These are phyloP conservation scores for Empidonax alnorum DNA, from an alignment of 2,113 vertebrate genomes.

Conservation along the genomic window DNA sequence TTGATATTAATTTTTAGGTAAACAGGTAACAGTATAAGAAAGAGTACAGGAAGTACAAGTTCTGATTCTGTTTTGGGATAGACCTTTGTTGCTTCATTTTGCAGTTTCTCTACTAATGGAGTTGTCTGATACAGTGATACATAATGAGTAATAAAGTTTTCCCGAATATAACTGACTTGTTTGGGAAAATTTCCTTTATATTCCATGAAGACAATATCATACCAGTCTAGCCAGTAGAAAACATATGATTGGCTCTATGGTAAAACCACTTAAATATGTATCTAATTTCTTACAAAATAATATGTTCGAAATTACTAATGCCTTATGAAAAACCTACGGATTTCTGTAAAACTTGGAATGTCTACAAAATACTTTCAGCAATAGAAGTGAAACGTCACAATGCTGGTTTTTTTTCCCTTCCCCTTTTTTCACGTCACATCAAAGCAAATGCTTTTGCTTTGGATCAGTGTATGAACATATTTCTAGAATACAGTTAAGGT, in stretches of 20 bases:
- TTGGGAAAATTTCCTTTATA: neutral
- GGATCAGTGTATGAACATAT: neutral
- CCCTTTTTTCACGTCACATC: neutral
- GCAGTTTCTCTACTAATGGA: neutral
- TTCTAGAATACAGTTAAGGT: neutral
- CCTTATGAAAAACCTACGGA: neutral
- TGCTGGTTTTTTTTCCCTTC: neutral
- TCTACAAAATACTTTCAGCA: neutral
- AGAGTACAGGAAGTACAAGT: neutral
- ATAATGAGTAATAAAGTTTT: neutral
- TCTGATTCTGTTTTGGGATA: neutral
- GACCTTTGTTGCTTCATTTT: neutral
- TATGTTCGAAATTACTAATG: neutral
- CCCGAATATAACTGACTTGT: neutral
- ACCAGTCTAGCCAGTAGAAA: neutral
- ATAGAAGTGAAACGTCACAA: neutral
- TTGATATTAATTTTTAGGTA: neutral
- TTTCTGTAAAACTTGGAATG: neutral
- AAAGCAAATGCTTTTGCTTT: neutral
- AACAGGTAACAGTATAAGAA: neutral
- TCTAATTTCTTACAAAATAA: neutral
- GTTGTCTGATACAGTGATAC: neutral
- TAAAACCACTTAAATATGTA: neutral
- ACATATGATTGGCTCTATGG: neutral
- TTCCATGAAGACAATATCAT: neutral